Conservation (phyloP, 2,888 invertebrate genomes). For the Itoplectis maculator region DNA sequence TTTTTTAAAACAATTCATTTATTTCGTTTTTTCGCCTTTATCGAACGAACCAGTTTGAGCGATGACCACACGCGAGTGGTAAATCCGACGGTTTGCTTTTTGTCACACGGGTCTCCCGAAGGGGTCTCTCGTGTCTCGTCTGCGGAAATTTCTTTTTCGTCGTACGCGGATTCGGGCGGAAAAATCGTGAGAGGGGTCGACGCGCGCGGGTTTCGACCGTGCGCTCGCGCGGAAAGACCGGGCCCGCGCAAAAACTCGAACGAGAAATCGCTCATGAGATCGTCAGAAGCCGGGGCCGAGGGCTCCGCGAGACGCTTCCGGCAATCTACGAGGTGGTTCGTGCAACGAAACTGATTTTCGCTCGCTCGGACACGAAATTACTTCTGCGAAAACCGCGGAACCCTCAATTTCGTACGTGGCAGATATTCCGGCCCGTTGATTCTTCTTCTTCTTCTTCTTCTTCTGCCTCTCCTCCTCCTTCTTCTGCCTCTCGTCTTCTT, state of each 20-base stretch:
- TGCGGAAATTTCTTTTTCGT: conserved; percentile 41
- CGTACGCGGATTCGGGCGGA: conserved; percentile 43
- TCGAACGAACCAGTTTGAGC: background rate
- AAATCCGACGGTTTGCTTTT: conserved; percentile 50
- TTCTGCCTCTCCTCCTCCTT: conserved; percentile 8
- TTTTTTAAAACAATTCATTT: background rate
- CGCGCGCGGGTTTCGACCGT: conserved; percentile 26
- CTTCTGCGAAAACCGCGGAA: conserved; percentile 33
- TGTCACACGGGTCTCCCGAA: background rate
- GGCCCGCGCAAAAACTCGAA: conserved; percentile 35
- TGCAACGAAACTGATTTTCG: conserved; percentile 62
- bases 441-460: conserved; percentile 15
- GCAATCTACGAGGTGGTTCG: conserved; percentile 61
- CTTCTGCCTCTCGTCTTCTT: too few species aligned
- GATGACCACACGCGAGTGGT: conserved; percentile 41
- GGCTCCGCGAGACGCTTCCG: conserved; percentile 51
- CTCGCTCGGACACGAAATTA: conserved; percentile 37
- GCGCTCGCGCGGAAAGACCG: conserved; percentile 37
- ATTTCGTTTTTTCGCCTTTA: background rate
- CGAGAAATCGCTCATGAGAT: conserved; percentile 57
- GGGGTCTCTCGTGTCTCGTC: conserved; percentile 49
- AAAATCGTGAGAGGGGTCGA: conserved; percentile 52
- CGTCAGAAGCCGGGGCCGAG: conserved; percentile 48
- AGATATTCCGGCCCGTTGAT: conserved; percentile 26
- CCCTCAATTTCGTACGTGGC: conserved; percentile 35